Evolutionary conservation across 2,113 vertebrate genomes (phyloP).

Genomic region (Centropus unirufus): DNA sequence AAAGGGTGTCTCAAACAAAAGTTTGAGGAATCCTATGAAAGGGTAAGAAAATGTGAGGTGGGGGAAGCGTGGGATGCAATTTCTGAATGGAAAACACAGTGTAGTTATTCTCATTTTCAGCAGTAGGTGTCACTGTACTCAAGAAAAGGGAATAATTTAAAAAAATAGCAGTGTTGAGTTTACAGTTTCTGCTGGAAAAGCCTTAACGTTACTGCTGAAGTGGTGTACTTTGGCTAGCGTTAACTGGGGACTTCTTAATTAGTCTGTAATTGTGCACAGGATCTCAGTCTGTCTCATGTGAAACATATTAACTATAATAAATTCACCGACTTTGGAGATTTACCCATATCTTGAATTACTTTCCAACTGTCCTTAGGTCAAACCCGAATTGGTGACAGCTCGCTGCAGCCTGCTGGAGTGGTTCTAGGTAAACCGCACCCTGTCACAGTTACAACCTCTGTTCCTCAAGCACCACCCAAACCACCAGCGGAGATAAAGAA

Average conservation of each 20-base stretch:
- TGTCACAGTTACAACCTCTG: constrained; percentile 74
- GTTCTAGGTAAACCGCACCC: constrained; percentile 60
- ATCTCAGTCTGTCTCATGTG: neutral
- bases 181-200: neutral
- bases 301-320: neutral
- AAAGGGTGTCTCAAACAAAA: neutral
- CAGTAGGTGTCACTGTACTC: constrained; percentile 41
- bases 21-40: neutral
- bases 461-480: constrained; percentile 71
- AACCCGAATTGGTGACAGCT: constrained; percentile 74
- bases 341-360: neutral
- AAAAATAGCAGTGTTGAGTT: neutral
- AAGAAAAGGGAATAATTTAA: neutral
- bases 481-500: constrained; percentile 52
- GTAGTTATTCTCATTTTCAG: neutral
- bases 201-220: neutral
- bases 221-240: neutral
- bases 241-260: neutral
- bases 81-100: neutral
- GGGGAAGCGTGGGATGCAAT: neutral
- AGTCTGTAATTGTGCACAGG: neutral
- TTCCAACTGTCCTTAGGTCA: constrained; percentile 76
- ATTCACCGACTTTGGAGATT: neutral
- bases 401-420: constrained; percentile 65
- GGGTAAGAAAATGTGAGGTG: neutral